Evolutionary conservation across 2,797 vertebrate genomes (phyloP).

Genomic region (Myioborus melanocephalus): DNA sequence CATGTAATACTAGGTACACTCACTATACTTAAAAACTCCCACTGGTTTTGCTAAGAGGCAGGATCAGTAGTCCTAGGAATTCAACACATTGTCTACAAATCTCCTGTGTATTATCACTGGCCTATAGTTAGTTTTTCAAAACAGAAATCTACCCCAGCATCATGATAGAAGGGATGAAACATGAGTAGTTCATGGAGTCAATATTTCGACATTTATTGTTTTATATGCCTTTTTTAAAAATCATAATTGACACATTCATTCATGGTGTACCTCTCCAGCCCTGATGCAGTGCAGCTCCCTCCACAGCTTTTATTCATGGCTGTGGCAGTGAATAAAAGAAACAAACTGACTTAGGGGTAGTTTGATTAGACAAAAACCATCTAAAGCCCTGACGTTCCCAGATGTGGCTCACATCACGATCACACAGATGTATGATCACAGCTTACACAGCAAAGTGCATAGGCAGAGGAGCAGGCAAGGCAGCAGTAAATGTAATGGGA

Average conservation of each 20-base stretch:
- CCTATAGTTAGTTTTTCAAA: background rate
- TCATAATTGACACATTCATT: background rate
- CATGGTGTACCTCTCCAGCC: background rate
- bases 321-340: background rate
- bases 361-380: background rate
- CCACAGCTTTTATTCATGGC: background rate
- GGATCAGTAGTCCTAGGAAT: background rate
- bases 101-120: background rate
- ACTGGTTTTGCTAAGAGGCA: background rate
- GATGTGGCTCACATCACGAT: accelerated
- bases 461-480: background rate
- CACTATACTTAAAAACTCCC: background rate
- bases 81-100: background rate
- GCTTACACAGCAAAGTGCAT: background rate
- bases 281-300: background rate
- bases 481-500: background rate
- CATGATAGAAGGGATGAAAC: background rate
- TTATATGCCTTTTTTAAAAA: background rate
- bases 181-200: background rate
- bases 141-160: background rate
- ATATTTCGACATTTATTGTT: background rate
- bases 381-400: background rate
- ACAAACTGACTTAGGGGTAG: background rate
- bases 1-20: background rate
- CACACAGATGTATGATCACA: background rate